These are phyloP conservation scores for Leucopsar rothschildi DNA, from an alignment of 2,113 vertebrate species.

Conservation along the genomic window DNA sequence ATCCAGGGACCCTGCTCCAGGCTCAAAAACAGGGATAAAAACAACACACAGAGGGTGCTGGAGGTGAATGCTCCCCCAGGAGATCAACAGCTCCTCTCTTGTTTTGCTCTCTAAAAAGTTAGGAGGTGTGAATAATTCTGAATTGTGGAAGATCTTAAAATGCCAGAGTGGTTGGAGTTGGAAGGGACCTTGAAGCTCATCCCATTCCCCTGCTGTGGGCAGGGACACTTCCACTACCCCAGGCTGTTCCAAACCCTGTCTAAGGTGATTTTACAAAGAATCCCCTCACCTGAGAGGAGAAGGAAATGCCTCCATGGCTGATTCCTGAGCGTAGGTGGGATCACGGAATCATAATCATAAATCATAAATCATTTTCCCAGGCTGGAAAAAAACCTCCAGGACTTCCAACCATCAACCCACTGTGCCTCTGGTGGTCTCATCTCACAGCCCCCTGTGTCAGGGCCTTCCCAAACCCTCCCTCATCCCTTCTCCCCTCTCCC, in stretches of 20 bases:
- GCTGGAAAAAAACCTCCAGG: background rate
- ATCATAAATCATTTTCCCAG: too few species aligned
- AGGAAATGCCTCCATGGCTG: background rate
- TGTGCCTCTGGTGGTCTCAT: background rate
- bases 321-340: background rate
- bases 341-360: background rate
- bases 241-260: background rate
- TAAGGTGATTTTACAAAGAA: accelerated
- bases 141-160: background rate
- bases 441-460: accelerated
- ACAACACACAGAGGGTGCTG: background rate
- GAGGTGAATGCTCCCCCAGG: background rate
- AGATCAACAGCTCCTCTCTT: background rate
- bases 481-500: background rate
- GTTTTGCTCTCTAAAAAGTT: background rate
- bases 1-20: background rate
- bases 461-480: background rate
- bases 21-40: background rate
- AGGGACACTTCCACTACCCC: background rate
- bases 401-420: background rate
- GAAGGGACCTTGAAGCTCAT: background rate
- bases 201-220: background rate
- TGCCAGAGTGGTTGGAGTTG: background rate
- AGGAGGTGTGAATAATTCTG: background rate
- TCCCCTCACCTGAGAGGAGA: background rate